Conservation (phyloP, 2,888 invertebrate genomes). For the Dorcus hopei region DNA sequence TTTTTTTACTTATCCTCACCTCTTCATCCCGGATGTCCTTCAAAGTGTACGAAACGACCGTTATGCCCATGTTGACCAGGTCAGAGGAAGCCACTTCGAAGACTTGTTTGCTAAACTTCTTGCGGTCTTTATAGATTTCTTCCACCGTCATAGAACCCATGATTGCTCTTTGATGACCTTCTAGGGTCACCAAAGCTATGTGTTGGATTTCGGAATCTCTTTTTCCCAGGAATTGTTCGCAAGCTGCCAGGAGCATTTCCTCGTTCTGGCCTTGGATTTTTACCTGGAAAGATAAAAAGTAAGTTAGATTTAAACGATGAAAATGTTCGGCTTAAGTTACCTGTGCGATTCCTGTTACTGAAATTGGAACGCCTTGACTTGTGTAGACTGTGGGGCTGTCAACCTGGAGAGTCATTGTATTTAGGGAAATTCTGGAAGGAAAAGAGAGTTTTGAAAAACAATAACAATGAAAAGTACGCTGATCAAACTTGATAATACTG, state of each 20-base stretch:
- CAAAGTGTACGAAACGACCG: slow-evolving; percentile 90
- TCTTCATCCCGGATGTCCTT: slow-evolving; percentile 95
- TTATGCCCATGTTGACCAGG: slow-evolving; percentile 94
- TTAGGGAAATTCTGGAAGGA: slow-evolving; percentile 78
- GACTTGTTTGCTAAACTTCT: slow-evolving; percentile 92
- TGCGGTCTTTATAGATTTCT: slow-evolving; percentile 93
- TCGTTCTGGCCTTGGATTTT: slow-evolving; percentile 87
- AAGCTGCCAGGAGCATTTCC: slow-evolving; percentile 86
- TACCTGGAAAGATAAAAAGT: slow-evolving; percentile 54
- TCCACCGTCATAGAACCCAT: slow-evolving; percentile 98
- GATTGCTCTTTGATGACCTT: slow-evolving; percentile 92
- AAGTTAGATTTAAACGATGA: neutral
- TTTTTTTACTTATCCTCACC: slow-evolving; percentile 54
- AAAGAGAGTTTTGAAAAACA: slow-evolving; percentile 2
- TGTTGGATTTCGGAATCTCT: slow-evolving; percentile 83
- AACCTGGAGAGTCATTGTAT: slow-evolving; percentile 96
- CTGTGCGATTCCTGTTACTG: slow-evolving; percentile 96
- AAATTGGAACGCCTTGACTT: slow-evolving; percentile 94
- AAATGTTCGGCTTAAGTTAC: slow-evolving; percentile 49
- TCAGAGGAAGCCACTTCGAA: slow-evolving; percentile 95
- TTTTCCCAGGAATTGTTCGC: slow-evolving; percentile 92
- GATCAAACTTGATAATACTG: too few relatives aligned
- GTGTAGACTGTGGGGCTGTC: slow-evolving; percentile 96
- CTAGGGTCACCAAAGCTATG: slow-evolving; percentile 86
- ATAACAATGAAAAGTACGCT: too few relatives aligned